Evolutionary conservation across 2,113 vertebrate genomes (phyloP).

Genomic region (Platichthys stellatus): DNA sequence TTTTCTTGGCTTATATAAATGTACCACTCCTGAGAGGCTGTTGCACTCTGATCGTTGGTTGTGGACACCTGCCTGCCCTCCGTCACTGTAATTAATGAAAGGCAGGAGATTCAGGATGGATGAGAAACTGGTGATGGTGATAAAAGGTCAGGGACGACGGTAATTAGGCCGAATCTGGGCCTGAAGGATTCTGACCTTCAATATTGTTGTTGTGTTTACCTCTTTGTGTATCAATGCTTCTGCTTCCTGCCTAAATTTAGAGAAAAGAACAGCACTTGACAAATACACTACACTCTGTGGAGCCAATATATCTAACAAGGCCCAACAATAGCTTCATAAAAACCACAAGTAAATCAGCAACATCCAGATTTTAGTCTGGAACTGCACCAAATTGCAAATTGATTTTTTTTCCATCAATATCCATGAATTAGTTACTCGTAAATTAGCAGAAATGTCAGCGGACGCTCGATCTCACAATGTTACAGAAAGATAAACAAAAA

Average conservation of each 20-base stretch:
- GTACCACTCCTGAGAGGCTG: not conserved
- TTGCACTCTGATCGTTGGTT: not conserved
- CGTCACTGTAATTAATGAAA: slow-evolving; percentile 42
- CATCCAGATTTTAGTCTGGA: too few relatives aligned
- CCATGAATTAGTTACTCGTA: too few relatives aligned
- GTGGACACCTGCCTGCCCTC: slow-evolving; percentile 24
- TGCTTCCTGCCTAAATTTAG: not conserved
- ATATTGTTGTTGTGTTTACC: not conserved
- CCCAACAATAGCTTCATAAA: too few relatives aligned
- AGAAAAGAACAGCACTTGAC: not conserved
- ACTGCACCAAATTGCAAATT: too few relatives aligned
- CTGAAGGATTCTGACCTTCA: not conserved
- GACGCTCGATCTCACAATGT: too few relatives aligned
- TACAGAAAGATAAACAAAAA: too few relatives aligned
- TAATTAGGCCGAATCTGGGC: slow-evolving; percentile 20
- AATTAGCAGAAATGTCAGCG: too few relatives aligned
- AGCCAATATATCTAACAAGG: too few relatives aligned
- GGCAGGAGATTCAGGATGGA: slow-evolving; percentile 7
- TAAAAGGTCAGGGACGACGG: slow-evolving; percentile 15
- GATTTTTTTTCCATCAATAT: too few relatives aligned
- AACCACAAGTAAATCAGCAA: too few relatives aligned
- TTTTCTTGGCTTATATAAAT: too few relatives aligned
- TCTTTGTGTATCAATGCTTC: not conserved
- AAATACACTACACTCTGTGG: too few relatives aligned
- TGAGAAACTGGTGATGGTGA: slow-evolving; percentile 13